Evolutionary conservation across 2,888 invertebrate genomes (phyloP).

Genomic region (Periphyllus acericola): DNA sequence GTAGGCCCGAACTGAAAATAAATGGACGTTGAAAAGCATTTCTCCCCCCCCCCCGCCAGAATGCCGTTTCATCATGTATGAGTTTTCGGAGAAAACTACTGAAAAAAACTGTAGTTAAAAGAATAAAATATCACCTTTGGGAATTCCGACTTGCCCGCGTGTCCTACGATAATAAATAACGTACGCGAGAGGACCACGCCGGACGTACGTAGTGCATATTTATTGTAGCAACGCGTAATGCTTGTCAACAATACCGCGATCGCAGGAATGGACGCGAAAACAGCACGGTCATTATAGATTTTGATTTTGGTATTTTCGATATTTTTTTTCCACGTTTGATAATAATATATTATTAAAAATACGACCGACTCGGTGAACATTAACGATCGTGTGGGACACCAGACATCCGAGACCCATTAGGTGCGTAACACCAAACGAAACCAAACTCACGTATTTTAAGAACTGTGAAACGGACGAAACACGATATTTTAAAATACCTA

Average conservation of each 20-base stretch:
- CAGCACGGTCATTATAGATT: neutral
- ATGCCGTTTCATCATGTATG: neutral
- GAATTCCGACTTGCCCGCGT: neutral
- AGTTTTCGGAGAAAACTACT: neutral
- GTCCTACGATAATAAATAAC: neutral
- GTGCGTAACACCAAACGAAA: too few relatives aligned
- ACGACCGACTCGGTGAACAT: neutral
- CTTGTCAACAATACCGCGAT: neutral
- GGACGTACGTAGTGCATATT: neutral
- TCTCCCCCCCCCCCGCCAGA: neutral
- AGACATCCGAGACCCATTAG: too few relatives aligned
- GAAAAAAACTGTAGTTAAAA: neutral
- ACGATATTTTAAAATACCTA: too few relatives aligned
- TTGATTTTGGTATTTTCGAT: too few relatives aligned
- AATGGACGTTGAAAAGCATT: neutral
- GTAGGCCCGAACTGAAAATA: neutral
- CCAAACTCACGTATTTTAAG: too few relatives aligned
- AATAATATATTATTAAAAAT: neutral
- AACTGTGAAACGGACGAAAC: too few relatives aligned
- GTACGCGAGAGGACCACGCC: neutral
- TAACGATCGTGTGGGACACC: neutral
- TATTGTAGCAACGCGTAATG: neutral
- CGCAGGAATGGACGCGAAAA: neutral
- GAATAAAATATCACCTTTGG: neutral
- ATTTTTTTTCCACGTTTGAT: neutral